Conservation (phyloP, 2,797 vertebrate genomes). For the Coranthus polyacanthus region DNA sequence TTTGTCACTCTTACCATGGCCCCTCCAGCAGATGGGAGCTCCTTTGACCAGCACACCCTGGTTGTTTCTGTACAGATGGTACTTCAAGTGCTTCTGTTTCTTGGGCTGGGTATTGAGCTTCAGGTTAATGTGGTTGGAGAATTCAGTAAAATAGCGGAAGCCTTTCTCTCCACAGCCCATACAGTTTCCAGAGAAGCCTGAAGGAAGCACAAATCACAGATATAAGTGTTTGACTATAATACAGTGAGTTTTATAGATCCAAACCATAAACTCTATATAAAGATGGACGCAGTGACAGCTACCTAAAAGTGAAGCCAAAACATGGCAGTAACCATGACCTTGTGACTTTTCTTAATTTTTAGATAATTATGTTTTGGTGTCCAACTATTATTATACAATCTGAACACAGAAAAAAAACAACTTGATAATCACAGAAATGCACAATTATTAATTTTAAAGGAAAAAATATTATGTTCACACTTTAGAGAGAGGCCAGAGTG, state of each 20-base stretch:
- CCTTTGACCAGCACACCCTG: constrained; percentile 93
- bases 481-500: too few species aligned
- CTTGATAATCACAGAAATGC: too few species aligned
- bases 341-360: too few species aligned
- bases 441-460: too few species aligned
- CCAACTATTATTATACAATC: too few species aligned
- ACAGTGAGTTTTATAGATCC: background rate
- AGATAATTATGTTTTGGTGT: too few species aligned
- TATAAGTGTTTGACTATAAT: background rate
- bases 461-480: too few species aligned
- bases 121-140: constrained; percentile 98
- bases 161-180: constrained; percentile 97
- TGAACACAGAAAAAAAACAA: too few species aligned
- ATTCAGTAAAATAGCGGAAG: constrained; percentile 98
- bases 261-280: background rate
- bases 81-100: constrained; percentile 99
- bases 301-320: too few species aligned
- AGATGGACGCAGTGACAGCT: too few species aligned
- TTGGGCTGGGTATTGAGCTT: constrained; percentile 97
- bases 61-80: constrained; percentile 90
- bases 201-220: constrained; percentile 4
- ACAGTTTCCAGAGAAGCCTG: constrained; percentile 97
- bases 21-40: constrained; percentile 94
- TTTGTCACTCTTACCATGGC: constrained; percentile 85
- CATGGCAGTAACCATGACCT: too few species aligned